Conservation (phyloP, 2,888 invertebrate genomes). For the Epinotia demarniana region DNA sequence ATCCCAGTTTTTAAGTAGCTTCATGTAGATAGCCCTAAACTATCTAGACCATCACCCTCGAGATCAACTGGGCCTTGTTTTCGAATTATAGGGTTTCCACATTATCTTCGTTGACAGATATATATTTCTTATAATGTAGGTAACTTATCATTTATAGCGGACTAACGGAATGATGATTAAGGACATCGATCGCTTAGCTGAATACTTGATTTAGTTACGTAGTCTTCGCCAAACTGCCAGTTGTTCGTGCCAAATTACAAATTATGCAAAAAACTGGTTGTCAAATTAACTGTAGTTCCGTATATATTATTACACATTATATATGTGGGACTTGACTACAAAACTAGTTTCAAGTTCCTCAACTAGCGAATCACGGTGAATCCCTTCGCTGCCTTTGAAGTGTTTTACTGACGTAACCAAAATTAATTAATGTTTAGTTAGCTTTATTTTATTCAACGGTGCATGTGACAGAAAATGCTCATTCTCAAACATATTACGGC, state of each 20-base stretch:
- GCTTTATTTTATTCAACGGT: too few species aligned
- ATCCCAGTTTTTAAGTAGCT: too few species aligned
- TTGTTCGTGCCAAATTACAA: neutral
- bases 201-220: neutral
- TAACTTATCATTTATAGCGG: neutral
- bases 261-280: conserved; percentile 23
- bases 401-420: too few species aligned
- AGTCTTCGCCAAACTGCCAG: neutral
- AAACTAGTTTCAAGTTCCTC: neutral
- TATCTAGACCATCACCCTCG: too few species aligned
- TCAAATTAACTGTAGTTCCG: neutral
- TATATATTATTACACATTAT: neutral
- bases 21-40: too few species aligned
- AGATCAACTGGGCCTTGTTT: too few species aligned
- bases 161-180: conserved; percentile 12
- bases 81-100: too few species aligned
- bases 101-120: too few species aligned
- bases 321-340: neutral
- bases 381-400: neutral
- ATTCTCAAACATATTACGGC: too few species aligned
- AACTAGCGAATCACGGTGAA: neutral
- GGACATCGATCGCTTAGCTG: neutral
- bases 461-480: too few species aligned
- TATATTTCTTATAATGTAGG: too few species aligned
- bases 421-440: too few species aligned